Evolutionary conservation across 2,888 invertebrate genomes (phyloP).

Genomic region (Dynastes tityus): DNA sequence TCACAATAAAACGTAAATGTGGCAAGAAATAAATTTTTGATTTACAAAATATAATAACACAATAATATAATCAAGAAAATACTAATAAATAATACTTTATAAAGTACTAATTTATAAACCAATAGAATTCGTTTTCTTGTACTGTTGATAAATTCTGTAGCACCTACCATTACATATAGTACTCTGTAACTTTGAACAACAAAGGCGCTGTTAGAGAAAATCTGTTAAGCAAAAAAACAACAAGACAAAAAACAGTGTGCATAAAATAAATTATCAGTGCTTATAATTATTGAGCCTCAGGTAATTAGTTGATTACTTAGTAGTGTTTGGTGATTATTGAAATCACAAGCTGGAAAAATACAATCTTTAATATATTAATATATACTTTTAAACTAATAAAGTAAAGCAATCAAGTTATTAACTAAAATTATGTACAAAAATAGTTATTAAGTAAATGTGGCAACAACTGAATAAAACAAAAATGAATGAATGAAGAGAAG

Average conservation of each 20-base stretch:
- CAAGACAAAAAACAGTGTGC: slow-evolving; percentile 39
- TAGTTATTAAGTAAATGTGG: slow-evolving; percentile 44
- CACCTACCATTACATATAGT: slow-evolving; percentile 37
- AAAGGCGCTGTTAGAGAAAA: slow-evolving; percentile 41
- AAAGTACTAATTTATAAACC: slow-evolving; percentile 35
- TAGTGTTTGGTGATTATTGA: slow-evolving; percentile 35
- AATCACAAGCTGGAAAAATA: slow-evolving; percentile 35
- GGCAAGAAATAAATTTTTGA: slow-evolving; percentile 14
- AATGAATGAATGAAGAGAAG: not conserved
- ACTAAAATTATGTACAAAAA: slow-evolving; percentile 41
- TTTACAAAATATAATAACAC: slow-evolving; percentile 7
- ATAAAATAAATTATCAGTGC: slow-evolving; percentile 44
- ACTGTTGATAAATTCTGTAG: slow-evolving; percentile 40
- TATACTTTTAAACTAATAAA: slow-evolving; percentile 41
- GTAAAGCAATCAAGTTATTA: slow-evolving; percentile 38
- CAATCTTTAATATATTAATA: slow-evolving; percentile 45
- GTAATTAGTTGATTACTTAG: slow-evolving; percentile 27
- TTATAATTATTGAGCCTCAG: slow-evolving; percentile 49
- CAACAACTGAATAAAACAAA: slow-evolving; percentile 25
- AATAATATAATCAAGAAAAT: slow-evolving; percentile 25
- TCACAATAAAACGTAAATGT: slow-evolving; percentile 20
- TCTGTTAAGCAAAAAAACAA: slow-evolving; percentile 35
- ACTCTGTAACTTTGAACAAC: slow-evolving; percentile 41
- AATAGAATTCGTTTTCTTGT: slow-evolving; percentile 41
- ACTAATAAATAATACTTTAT: slow-evolving; percentile 30